Evolutionary conservation across 2,888 invertebrate species (phyloP).

Genomic region (Lamellibrachia satsuma): DNA sequence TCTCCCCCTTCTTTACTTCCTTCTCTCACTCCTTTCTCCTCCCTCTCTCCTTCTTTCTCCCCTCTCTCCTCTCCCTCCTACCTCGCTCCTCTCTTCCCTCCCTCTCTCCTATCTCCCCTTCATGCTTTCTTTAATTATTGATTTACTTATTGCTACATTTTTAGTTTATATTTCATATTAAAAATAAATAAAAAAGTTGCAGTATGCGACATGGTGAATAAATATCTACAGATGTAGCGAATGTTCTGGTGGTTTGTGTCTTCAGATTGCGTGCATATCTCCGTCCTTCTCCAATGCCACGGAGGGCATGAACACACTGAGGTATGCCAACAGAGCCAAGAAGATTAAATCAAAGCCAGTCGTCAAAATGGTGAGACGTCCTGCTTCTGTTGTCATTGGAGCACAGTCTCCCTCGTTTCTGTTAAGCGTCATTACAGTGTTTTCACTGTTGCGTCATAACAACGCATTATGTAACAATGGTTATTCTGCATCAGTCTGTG

Average conservation of each 20-base stretch:
- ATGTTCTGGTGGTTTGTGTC: slow-evolving; percentile 17
- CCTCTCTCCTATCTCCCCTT: too few species aligned
- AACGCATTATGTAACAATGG: slow-evolving; percentile 17
- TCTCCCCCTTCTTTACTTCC: background rate
- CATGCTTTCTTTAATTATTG: too few species aligned
- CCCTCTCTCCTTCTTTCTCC: background rate
- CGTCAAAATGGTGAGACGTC: slow-evolving; percentile 83
- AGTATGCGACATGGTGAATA: background rate
- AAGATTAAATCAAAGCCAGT: slow-evolving; percentile 91
- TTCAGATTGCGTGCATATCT: slow-evolving; percentile 90
- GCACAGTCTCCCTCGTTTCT: background rate
- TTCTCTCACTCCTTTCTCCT: background rate
- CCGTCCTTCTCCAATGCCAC: slow-evolving; percentile 85
- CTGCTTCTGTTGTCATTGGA: background rate
- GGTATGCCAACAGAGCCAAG: slow-evolving; percentile 92
- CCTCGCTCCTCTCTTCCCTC: too few species aligned
- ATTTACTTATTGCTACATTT: too few species aligned
- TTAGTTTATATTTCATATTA: background rate
- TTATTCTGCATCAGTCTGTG: background rate
- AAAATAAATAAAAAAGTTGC: background rate
- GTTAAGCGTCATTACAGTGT: background rate
- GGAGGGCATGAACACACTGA: slow-evolving; percentile 88
- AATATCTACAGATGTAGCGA: background rate
- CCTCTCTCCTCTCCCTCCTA: background rate
- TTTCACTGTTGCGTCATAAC: background rate